Conservation (phyloP, 2,797 vertebrate genomes). For the Gymnoscopelus braueri region DNA sequence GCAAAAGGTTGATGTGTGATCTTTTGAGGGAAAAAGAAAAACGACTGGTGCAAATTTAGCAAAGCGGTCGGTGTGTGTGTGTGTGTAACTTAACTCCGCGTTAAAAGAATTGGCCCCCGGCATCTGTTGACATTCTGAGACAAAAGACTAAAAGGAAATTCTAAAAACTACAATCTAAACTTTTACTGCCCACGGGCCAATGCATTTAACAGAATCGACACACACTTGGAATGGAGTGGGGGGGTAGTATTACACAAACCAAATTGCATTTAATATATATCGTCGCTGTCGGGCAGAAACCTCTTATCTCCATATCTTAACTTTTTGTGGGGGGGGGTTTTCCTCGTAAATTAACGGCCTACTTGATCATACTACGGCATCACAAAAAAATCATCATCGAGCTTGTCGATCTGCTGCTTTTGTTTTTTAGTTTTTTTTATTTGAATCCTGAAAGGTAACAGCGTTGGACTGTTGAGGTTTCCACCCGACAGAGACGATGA, state of each 20-base stretch:
- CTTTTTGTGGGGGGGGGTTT: too few species aligned
- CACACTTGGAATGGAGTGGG: constrained; percentile 35
- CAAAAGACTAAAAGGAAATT: constrained; percentile 54
- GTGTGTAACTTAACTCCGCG: constrained; percentile 50
- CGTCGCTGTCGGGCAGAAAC: too few species aligned
- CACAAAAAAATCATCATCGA: too few species aligned
- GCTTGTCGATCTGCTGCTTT: too few species aligned
- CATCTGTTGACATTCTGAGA: constrained; percentile 54
- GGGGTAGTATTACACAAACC: constrained; percentile 52
- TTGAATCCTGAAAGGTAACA: too few species aligned
- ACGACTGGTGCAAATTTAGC: constrained; percentile 67
- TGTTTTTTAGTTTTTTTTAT: too few species aligned
- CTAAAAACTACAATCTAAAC: constrained; percentile 11
- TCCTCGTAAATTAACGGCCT: too few species aligned
- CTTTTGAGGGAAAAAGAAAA: constrained; percentile 59
- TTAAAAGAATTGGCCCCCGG: constrained; percentile 48
- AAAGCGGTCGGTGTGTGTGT: constrained; percentile 52
- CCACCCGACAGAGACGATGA: too few species aligned
- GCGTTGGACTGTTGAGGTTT: too few species aligned
- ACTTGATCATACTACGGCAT: too few species aligned
- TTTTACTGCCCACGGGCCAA: constrained; percentile 59
- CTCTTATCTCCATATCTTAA: too few species aligned
- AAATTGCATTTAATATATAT: constrained; percentile 32
- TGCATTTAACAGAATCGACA: constrained; percentile 54
- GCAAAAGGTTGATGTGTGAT: constrained; percentile 54